These are phyloP conservation scores for Aricia agestis DNA, from an alignment of 1,140 invertebrate species.

Conservation along the genomic window DNA sequence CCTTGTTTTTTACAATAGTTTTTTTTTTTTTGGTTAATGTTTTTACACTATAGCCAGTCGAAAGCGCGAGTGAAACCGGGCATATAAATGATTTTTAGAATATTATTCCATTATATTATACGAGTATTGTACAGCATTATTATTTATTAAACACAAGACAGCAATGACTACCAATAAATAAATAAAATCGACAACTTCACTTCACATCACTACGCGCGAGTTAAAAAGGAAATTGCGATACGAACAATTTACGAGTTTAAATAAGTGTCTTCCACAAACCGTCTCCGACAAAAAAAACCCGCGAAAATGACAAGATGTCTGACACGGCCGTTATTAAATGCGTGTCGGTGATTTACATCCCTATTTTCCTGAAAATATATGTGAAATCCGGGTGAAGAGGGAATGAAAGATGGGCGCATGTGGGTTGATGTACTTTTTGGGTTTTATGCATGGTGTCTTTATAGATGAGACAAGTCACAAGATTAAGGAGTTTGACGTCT, in stretches of 20 bases:
- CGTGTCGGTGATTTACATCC: neutral
- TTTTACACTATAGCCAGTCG: too few species aligned
- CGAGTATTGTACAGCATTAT: too few species aligned
- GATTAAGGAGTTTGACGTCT: too few species aligned
- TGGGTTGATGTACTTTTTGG: neutral
- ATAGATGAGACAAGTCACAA: too few species aligned
- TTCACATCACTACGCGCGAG: neutral
- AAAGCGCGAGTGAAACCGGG: too few species aligned
- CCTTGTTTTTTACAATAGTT: too few species aligned
- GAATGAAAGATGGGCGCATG: neutral
- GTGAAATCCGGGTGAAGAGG: neutral
- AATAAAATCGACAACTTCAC: neutral
- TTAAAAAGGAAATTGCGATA: conserved; percentile 28
- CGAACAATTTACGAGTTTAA: conserved; percentile 24
- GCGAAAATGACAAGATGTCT: conserved; percentile 1
- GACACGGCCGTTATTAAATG: neutral
- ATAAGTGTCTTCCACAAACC: conserved; percentile 20
- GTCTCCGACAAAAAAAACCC: neutral
- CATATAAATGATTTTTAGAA: too few species aligned
- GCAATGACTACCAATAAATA: too few species aligned
- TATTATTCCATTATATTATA: too few species aligned
- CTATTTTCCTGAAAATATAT: neutral
- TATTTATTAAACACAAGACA: too few species aligned
- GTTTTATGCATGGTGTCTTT: neutral
- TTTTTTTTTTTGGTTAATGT: too few species aligned